Percentiles rank a stretch among this genome's conserved stretches.
Evolutionary conservation across 2,113 vertebrate species (phyloP).

Genomic region (Dryoscopus gambensis): DNA sequence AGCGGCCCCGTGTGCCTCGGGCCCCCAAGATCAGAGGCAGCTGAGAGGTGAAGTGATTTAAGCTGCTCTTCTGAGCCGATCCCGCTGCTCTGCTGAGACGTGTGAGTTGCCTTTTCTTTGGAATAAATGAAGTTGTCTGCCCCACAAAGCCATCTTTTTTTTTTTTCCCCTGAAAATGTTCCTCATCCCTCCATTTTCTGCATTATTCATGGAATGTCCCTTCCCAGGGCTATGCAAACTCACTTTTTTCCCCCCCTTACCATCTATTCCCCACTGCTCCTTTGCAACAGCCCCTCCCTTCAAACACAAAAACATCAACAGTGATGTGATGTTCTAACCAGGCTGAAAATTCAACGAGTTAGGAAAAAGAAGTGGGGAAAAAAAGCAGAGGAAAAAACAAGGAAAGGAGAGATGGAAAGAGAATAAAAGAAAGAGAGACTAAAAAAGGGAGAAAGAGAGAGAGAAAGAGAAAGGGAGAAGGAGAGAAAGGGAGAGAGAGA

Average conservation of each 20-base stretch:
- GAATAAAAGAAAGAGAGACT: neutral
- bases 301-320: neutral
- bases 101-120: neutral
- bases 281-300: neutral
- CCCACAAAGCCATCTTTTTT: neutral
- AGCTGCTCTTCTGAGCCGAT: neutral
- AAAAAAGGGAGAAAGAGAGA: accelerated
- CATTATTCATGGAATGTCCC: constrained; percentile 33
- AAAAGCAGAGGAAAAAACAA: too few species aligned
- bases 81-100: neutral
- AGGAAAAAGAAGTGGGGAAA: neutral
- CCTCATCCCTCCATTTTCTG: neutral
- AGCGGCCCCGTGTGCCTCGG: neutral
- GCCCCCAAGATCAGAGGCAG: neutral
- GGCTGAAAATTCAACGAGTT: neutral
- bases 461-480: neutral
- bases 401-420: too few species aligned
- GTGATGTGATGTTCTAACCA: neutral
- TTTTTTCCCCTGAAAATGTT: neutral
- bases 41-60: neutral
- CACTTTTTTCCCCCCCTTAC: neutral
- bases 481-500: accelerated
- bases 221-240: constrained; percentile 5
- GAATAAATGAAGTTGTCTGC: constrained; percentile 17
- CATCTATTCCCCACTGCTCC: neutral